These are phyloP conservation scores for Excalfactoria chinensis DNA, from an alignment of 2,113 vertebrate species.

Conservation along the genomic window DNA sequence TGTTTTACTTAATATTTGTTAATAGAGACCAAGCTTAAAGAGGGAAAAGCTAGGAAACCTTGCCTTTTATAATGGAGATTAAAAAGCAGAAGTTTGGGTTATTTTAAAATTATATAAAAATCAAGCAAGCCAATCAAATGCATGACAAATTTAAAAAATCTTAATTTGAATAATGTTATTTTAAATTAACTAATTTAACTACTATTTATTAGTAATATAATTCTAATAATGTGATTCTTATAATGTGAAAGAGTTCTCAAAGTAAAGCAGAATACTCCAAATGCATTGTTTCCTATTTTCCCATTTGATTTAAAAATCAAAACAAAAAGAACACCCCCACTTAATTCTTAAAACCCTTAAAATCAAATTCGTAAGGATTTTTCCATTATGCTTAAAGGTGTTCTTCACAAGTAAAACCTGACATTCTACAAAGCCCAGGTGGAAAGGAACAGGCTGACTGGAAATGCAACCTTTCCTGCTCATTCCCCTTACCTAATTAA, in stretches of 20 bases:
- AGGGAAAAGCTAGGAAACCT: neutral
- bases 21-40: neutral
- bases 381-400: neutral
- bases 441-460: neutral
- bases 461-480: neutral
- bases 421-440: neutral
- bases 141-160: neutral
- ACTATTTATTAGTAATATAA: neutral
- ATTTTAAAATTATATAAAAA: neutral
- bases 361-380: neutral
- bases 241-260: neutral
- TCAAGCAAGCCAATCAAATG: neutral
- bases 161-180: neutral
- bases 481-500: constrained; percentile 7
- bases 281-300: neutral
- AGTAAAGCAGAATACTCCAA: neutral
- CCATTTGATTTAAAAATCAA: no score
- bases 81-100: neutral
- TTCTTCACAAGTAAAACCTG: neutral
- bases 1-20: neutral
- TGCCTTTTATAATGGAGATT: neutral
- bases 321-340: neutral
- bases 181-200: neutral
- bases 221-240: fast-evolving
- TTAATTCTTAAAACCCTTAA: neutral